phyloP scores from a whole-genome alignment of 2,113 vertebrate genomes.

The Pterophyllum scalare region DNA sequence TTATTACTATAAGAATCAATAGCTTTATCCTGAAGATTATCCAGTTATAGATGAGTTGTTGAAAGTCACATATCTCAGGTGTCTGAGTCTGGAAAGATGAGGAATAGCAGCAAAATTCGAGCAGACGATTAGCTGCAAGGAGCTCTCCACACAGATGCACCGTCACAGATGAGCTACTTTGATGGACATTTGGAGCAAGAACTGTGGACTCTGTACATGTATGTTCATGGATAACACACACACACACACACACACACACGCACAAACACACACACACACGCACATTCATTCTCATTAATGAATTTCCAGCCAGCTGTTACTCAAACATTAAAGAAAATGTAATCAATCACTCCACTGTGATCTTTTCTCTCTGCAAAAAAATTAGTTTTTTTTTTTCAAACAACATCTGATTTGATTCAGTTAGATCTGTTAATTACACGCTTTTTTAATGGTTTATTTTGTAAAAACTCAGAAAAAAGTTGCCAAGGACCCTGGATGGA shows the following conservation, averaged over 20 bases:
- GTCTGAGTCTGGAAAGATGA: not conserved
- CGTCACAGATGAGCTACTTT: conserved; percentile 50
- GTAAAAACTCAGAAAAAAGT: not conserved
- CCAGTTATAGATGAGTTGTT: not conserved
- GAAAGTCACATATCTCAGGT: not conserved
- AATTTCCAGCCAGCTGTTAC: conserved; percentile 27
- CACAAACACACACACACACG: not conserved
- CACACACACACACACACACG: not conserved
- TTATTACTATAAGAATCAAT: not conserved
- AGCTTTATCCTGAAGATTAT: not conserved
- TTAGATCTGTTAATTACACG: not conserved
- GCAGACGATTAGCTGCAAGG: conserved; percentile 16
- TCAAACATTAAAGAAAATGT: conserved; percentile 1
- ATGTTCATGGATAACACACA: conserved; percentile 39
- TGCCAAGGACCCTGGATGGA: not conserved
- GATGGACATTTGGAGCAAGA: conserved; percentile 31
- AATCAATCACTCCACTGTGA: not conserved
- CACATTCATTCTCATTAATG: conserved; percentile 20
- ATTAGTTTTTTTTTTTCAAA: not conserved
- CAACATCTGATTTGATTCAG: not conserved
- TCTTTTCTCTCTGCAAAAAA: not conserved
- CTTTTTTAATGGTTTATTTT: not conserved
- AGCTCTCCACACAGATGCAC: conserved; percentile 26
- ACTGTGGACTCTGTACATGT: conserved; percentile 18
- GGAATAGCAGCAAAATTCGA: conserved; percentile 13